Base-by-base conservation (phyloP, 2,113 vertebrate species). In the Vidua macroura region DNA sequence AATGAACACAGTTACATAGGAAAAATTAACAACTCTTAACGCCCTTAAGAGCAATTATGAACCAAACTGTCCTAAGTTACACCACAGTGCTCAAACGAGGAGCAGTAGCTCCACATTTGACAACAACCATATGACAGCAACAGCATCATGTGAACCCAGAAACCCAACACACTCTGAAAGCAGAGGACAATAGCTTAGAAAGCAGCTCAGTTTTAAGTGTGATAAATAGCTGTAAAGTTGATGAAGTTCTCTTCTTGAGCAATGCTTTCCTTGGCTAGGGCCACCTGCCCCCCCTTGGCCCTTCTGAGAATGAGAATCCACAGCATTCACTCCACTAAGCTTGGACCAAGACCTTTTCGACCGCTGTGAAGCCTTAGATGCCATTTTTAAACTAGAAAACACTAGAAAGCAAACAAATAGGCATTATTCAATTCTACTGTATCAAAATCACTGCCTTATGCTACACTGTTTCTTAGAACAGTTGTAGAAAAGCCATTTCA, bases 61-160 rank as follows among this genome's bases (percentile, higher is more conserved):
- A 33, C 31, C 44, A 25, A 33, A 43, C 10, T 1, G 0, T 35
- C 31, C 4, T 9, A 30, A 52, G 7, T 51, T 44, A 31, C 1
- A 2, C 11, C 51, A 63, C 14, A 49, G 22, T 1, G 0, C 31
- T 68, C 70, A 68, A 75, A 51, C 0, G 0, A 63, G 31, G 20
- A 70, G 66, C 51, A 78, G 60, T 15, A 85, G 28, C 31, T 56
- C 20, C 55, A 51, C 11, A 13, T 56, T 5, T 60, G 51, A 43
- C 46, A 78, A 60, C 9, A 51, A 53, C 21, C 46, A 22, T 3
- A 1, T 7, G 46, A 64, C 39, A 20, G 14, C 1, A 59, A 62
- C 6, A 52, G 33, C 5, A 1, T 21, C 31, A 24, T 0, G 0
- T 3, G 24, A 66, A 49, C 11, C 37, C 64, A 60, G 22, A 66